phyloP scores from a whole-genome alignment of 2,797 vertebrate genomes.

The Poecilia gillii region DNA sequence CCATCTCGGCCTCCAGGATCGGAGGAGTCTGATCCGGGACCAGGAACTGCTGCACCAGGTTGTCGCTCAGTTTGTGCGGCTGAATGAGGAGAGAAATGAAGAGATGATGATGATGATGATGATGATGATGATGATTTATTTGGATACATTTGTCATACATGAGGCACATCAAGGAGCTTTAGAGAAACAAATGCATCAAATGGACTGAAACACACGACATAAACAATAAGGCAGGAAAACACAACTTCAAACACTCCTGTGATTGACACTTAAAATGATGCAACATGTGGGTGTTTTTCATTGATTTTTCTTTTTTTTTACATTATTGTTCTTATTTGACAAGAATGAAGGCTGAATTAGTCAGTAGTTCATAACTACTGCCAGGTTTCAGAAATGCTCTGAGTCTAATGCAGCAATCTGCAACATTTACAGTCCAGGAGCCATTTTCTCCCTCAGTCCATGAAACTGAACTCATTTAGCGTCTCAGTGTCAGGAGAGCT shows the following conservation, averaged over 20 bases:
- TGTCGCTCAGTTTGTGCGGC: slow-evolving; percentile 79
- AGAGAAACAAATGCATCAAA: neutral
- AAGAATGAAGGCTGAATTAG: neutral
- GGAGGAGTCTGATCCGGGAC: slow-evolving; percentile 75
- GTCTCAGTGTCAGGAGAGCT: too few relatives aligned
- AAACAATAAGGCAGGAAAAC: neutral
- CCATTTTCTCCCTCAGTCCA: too few relatives aligned
- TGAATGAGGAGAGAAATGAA: slow-evolving; percentile 27
- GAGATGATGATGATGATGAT: neutral
- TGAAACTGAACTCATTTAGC: too few relatives aligned
- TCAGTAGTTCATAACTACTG: neutral
- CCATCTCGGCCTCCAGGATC: slow-evolving; percentile 74
- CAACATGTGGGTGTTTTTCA: too few relatives aligned
- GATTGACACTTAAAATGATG: neutral
- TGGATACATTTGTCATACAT: neutral
- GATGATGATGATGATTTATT: neutral
- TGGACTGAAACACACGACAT: neutral
- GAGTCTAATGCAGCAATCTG: too few relatives aligned
- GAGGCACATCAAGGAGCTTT: neutral
- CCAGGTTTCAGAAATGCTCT: neutral
- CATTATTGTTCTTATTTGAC: neutral
- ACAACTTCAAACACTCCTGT: neutral
- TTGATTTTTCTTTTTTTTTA: too few relatives aligned
- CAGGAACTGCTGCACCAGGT: slow-evolving; percentile 84
- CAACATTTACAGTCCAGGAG: too few relatives aligned